Percentiles rank a stretch among this genome's conserved stretches.
phyloP scores from a whole-genome alignment of 2,888 invertebrate species.

The Microctonus hyperodae region DNA sequence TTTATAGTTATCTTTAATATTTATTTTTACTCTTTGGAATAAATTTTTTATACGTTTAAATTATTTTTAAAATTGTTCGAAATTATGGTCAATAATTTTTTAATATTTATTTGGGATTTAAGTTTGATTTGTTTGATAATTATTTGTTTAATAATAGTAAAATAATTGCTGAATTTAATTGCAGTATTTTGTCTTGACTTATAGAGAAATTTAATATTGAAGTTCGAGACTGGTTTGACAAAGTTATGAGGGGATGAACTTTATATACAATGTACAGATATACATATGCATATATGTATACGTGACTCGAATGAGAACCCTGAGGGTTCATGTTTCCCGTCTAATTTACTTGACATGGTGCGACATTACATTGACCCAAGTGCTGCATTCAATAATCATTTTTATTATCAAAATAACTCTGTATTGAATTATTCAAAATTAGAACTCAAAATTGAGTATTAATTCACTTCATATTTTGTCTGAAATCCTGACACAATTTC shows the following conservation, averaged over 20 bases:
- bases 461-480: too few relatives aligned
- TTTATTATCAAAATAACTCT: neutral
- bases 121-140: too few relatives aligned
- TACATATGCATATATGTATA: neutral
- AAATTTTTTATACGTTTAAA: too few relatives aligned
- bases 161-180: too few relatives aligned
- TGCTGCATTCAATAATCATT: neutral
- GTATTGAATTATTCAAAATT: neutral
- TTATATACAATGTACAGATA: neutral
- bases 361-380: neutral
- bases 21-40: too few relatives aligned
- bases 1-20: neutral
- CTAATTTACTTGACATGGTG: conserved; percentile 34
- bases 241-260: neutral
- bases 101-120: too few relatives aligned
- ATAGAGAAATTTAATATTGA: neutral
- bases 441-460: too few relatives aligned
- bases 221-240: neutral
- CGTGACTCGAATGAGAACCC: conserved; percentile 14
- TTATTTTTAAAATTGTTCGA: too few relatives aligned
- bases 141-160: too few relatives aligned
- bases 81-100: too few relatives aligned
- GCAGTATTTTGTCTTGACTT: too few relatives aligned
- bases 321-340: conserved; percentile 34
- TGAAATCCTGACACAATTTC: too few relatives aligned